Percentiles rank a stretch among this genome's conserved stretches.
Conservation (phyloP, 2,797 vertebrate genomes). For the Carduelis carduelis region DNA sequence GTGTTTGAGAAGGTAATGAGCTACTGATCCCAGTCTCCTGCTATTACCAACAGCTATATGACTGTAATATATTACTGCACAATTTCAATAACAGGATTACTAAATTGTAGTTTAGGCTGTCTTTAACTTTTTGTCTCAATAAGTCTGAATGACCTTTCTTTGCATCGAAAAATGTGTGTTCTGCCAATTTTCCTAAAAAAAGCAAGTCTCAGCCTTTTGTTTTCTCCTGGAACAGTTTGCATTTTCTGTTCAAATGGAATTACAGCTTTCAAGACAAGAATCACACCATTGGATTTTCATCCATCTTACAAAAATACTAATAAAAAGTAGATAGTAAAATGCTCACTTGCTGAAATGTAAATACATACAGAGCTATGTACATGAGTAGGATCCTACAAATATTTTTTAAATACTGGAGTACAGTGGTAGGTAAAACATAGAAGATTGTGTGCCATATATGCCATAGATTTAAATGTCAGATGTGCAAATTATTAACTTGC, state of each 20-base stretch:
- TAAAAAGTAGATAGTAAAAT: neutral
- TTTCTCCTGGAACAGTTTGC: neutral
- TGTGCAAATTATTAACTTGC: neutral
- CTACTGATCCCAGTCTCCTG: slow-evolving; percentile 4
- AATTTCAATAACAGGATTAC: neutral
- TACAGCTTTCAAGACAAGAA: neutral
- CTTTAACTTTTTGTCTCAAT: neutral
- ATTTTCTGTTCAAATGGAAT: neutral
- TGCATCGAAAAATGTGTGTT: neutral
- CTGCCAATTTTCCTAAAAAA: neutral
- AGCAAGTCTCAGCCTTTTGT: neutral
- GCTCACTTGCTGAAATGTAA: neutral
- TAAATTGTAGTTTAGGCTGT: neutral
- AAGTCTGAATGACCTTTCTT: neutral
- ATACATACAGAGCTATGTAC: neutral
- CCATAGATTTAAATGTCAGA: neutral
- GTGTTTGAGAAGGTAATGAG: slow-evolving; percentile 18
- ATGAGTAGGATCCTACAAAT: neutral
- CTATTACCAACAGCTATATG: neutral
- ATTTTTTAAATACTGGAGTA: neutral
- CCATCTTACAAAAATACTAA: neutral
- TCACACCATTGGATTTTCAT: neutral
- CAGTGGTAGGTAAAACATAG: neutral
- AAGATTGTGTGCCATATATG: neutral
- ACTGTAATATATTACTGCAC: neutral